A percentile compares a stretch with the other conserved stretches of the same genome.
These are phyloP conservation scores for Trichopria drosophilae DNA, from an alignment of 2,888 invertebrate species.

Conservation along the genomic window DNA sequence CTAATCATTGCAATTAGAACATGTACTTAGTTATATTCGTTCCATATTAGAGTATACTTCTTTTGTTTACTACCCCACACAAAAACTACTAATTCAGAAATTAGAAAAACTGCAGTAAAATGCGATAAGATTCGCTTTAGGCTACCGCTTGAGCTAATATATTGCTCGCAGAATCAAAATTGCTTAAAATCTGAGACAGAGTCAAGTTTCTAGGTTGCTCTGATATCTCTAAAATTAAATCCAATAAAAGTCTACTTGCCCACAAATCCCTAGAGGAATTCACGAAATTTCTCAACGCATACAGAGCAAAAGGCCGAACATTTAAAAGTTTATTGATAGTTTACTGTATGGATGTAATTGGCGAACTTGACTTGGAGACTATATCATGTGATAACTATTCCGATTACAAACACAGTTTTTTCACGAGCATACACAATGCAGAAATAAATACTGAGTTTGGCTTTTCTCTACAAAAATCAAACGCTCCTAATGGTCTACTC, in stretches of 20 bases:
- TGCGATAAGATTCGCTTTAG: conserved; percentile 6
- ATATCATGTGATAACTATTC: too few relatives aligned
- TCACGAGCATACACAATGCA: too few relatives aligned
- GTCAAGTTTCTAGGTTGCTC: neutral
- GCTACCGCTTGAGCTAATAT: conserved; percentile 3
- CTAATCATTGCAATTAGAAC: too few relatives aligned
- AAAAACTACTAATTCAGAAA: neutral
- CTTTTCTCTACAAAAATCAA: too few relatives aligned
- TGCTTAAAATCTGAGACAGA: neutral
- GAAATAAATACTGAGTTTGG: too few relatives aligned
- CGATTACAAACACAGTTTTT: too few relatives aligned
- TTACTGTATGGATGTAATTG: too few relatives aligned
- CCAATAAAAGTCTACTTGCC: neutral
- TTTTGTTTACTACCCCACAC: conserved; percentile 1
- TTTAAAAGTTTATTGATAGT: too few relatives aligned
- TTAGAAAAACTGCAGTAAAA: conserved; percentile 3
- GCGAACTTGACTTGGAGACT: too few relatives aligned
- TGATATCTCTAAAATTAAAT: neutral
- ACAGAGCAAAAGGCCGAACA: too few relatives aligned
- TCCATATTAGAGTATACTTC: conserved; percentile 2
- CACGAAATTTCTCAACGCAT: too few relatives aligned
- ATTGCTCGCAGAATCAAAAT: conserved; percentile 8
- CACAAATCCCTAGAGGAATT: neutral
- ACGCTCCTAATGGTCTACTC: too few relatives aligned
- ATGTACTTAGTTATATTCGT: conserved; percentile 3